Evolutionary conservation across 1,140 invertebrate species (phyloP).

Genomic region (Phymastichus coffea): DNA sequence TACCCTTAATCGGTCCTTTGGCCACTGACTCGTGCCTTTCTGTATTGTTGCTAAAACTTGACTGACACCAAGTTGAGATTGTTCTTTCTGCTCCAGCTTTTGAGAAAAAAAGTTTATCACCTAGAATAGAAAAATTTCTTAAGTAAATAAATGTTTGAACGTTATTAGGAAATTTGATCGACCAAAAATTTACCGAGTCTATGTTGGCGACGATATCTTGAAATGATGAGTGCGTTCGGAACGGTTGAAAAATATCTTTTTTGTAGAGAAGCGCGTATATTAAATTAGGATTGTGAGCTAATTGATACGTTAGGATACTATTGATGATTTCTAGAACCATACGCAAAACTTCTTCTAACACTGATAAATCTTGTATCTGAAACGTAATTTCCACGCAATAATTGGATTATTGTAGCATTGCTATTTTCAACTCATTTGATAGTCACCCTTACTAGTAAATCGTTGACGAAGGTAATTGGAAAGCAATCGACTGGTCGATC

Average conservation of each 20-base stretch:
- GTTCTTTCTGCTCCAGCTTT: conserved; percentile 68
- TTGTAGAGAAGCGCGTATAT: conserved; percentile 96
- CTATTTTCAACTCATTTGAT: no score
- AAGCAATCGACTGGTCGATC: no score
- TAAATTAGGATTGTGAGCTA: conserved; percentile 90
- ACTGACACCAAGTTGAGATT: conserved; percentile 73
- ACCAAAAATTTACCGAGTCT: conserved; percentile 74
- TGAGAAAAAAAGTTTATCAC: conserved; percentile 86
- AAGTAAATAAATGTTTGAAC: neutral
- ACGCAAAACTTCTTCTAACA: conserved; percentile 94
- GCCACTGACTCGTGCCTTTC: conserved; percentile 85
- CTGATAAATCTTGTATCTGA: conserved; percentile 83
- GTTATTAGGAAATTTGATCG: no score
- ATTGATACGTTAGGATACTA: conserved; percentile 84
- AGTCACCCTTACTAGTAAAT: no score
- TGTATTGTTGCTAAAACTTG: conserved; percentile 86
- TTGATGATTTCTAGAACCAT: conserved; percentile 97
- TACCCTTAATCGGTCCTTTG: conserved; percentile 87
- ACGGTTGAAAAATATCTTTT: conserved; percentile 84
- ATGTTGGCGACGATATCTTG: conserved; percentile 97
- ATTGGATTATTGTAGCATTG: no score
- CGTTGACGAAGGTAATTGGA: no score
- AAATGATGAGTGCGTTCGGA: conserved; percentile 84
- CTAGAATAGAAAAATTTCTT: conserved; percentile 53
- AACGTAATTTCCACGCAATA: neutral